Evolutionary conservation across 2,113 vertebrate genomes (phyloP).

Genomic region (Stigmatopora argus): DNA sequence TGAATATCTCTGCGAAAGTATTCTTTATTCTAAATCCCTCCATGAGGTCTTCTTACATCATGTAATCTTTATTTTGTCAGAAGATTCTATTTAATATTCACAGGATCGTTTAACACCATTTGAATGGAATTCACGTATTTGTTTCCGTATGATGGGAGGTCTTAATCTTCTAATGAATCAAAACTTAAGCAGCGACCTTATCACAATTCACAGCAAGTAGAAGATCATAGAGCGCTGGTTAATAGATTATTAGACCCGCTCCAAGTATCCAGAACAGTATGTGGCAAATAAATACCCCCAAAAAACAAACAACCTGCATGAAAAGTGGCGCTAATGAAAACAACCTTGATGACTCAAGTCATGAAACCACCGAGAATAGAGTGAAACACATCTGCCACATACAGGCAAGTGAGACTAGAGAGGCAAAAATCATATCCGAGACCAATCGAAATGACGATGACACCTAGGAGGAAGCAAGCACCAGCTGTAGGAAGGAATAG

Average conservation of each 20-base stretch:
- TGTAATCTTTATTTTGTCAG: no score
- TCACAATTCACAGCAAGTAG: no score
- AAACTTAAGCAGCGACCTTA: no score
- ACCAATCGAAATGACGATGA: background rate
- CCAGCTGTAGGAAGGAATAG: background rate
- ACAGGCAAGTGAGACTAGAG: background rate
- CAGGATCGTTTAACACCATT: no score
- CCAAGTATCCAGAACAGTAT: background rate
- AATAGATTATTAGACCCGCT: background rate
- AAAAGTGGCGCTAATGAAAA: background rate
- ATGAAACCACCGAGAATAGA: background rate
- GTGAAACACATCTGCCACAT: background rate
- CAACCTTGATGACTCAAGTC: background rate
- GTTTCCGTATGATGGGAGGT: no score
- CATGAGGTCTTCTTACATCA: no score
- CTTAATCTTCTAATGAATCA: no score
- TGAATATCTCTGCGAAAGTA: no score
- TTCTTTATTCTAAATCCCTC: no score
- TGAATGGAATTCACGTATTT: no score
- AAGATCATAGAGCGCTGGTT: no score
- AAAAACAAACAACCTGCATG: background rate
- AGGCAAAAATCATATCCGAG: background rate
- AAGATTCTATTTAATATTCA: no score
- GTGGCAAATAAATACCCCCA: background rate
- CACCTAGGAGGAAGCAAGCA: background rate